A percentile compares a stretch with the other conserved stretches of the same genome.
These are phyloP conservation scores for Conomelus anceps DNA, from an alignment of 2,888 invertebrate genomes.

Conservation along the genomic window DNA sequence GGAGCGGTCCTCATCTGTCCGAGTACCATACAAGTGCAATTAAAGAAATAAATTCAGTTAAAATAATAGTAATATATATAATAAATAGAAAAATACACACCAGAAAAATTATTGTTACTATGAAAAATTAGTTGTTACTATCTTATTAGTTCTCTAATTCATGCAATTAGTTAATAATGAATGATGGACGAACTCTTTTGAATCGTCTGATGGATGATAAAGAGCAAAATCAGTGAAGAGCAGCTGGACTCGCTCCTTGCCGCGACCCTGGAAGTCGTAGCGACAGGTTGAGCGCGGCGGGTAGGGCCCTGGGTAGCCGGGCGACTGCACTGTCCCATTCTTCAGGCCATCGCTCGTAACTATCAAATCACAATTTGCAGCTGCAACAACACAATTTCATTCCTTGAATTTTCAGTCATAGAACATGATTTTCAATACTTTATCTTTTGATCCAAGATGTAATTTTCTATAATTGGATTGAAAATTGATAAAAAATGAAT, in stretches of 20 bases:
- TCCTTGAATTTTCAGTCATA: no score
- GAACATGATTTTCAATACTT: no score
- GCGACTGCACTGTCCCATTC: constrained; percentile 77
- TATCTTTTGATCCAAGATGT: no score
- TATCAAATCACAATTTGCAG: constrained; percentile 68
- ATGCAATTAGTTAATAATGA: no score
- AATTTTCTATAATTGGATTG: no score
- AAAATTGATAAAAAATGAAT: no score
- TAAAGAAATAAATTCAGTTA: no score
- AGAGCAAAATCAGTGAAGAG: constrained; percentile 78
- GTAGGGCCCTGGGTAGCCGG: constrained; percentile 77
- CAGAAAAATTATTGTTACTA: background rate
- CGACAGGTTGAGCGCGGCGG: constrained; percentile 74
- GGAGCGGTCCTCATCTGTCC: no score
- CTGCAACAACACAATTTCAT: constrained; percentile 47
- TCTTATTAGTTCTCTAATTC: background rate
- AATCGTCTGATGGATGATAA: constrained; percentile 50
- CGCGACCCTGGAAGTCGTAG: constrained; percentile 82
- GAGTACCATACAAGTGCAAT: no score
- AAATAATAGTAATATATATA: no score
- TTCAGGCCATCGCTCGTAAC: constrained; percentile 72
- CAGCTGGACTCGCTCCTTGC: constrained; percentile 78
- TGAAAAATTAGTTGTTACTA: background rate
- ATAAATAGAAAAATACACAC: no score
- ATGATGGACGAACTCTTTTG: constrained; percentile 63